Conservation (phyloP, 2,797 vertebrate species). For the Gallinago solitaria region DNA sequence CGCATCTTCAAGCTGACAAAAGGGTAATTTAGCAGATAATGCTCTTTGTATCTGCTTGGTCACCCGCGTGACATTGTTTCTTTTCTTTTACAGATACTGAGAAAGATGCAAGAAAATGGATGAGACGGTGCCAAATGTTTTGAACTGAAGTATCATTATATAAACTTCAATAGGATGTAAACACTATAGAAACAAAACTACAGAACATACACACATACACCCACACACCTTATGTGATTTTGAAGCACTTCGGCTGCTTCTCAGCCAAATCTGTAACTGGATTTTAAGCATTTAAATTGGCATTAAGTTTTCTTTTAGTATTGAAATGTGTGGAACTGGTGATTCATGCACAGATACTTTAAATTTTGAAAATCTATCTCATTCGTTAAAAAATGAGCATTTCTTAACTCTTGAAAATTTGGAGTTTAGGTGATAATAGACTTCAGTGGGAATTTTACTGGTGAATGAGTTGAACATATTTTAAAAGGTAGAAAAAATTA, state of each 20-base stretch:
- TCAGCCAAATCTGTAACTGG: constrained; percentile 70
- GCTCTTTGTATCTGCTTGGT: background rate
- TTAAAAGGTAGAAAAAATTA: constrained; percentile 6
- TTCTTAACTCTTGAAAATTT: constrained; percentile 45
- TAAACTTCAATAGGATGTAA: constrained; percentile 77
- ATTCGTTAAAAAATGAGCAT: constrained; percentile 44
- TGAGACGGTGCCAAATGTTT: constrained; percentile 69
- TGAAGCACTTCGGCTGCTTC: constrained; percentile 66
- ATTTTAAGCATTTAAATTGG: constrained; percentile 67
- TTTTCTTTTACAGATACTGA: constrained; percentile 78
- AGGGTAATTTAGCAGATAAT: background rate
- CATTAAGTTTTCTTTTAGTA: constrained; percentile 28
- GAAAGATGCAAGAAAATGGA: constrained; percentile 67
- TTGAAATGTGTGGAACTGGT: constrained; percentile 57
- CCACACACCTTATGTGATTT: constrained; percentile 40
- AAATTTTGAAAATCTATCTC: constrained; percentile 42
- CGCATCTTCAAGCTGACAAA: background rate
- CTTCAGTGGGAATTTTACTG: constrained; percentile 4
- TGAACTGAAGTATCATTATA: constrained; percentile 69
- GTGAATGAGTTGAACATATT: constrained; percentile 42
- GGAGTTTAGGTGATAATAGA: background rate
- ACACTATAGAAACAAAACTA: constrained; percentile 70
- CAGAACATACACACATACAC: constrained; percentile 56
- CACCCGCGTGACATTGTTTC: constrained; percentile 21
- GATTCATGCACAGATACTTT: constrained; percentile 52